Conservation (phyloP, 1,140 invertebrate genomes). For the Aphelinus atriplicis region DNA sequence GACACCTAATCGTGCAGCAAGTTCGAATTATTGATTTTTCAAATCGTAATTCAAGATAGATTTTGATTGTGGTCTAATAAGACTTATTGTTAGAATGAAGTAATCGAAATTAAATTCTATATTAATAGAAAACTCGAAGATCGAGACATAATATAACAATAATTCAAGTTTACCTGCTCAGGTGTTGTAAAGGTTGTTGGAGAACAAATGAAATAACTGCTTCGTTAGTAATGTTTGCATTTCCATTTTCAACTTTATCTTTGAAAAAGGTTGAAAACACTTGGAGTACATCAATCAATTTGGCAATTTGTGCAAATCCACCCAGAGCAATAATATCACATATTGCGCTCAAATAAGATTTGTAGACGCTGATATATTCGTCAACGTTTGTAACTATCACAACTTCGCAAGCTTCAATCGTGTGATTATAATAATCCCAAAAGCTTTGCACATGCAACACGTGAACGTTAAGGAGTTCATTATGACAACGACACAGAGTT, state of each 20-base stretch:
- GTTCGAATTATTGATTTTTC: too few relatives aligned
- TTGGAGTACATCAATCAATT: slow-evolving; percentile 70
- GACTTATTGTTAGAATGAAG: neutral
- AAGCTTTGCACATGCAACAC: slow-evolving; percentile 75
- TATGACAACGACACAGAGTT: slow-evolving; percentile 73
- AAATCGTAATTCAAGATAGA: too few relatives aligned
- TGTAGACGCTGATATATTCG: slow-evolving; percentile 78
- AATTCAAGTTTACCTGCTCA: slow-evolving; percentile 65
- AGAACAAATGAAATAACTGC: slow-evolving; percentile 69
- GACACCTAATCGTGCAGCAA: too few relatives aligned
- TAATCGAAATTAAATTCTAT: slow-evolving; percentile 1
- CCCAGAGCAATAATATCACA: slow-evolving; percentile 80
- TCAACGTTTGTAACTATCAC: slow-evolving; percentile 76
- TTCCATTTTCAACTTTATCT: slow-evolving; percentile 65
- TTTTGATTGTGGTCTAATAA: too few relatives aligned
- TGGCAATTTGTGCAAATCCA: slow-evolving; percentile 75
- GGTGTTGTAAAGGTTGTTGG: slow-evolving; percentile 69
- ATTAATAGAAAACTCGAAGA: slow-evolving; percentile 11
- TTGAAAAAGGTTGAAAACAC: slow-evolving; percentile 71
- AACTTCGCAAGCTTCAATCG: slow-evolving; percentile 72
- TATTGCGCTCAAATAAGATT: slow-evolving; percentile 77
- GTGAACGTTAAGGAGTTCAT: slow-evolving; percentile 76
- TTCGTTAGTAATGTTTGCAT: slow-evolving; percentile 68
- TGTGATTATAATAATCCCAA: slow-evolving; percentile 73
- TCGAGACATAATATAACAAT: neutral